Evolutionary conservation across 2,797 vertebrate species (phyloP).

Genomic region (Cephalopachus bancanus): DNA sequence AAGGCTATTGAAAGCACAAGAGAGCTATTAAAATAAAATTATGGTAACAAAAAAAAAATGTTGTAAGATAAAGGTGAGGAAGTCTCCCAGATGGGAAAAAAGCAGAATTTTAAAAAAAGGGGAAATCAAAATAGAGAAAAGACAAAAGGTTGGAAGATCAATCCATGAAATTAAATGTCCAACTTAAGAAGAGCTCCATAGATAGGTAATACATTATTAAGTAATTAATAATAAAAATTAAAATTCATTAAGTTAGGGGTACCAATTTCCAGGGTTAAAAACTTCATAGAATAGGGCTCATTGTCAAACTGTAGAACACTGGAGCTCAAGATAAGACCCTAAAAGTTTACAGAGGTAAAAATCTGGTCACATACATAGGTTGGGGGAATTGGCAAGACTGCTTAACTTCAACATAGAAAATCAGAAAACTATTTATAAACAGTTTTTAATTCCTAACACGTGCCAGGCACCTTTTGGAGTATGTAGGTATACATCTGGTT

Average conservation of each 20-base stretch:
- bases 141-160: not conserved
- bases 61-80: conserved; percentile 9
- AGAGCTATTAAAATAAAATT: not conserved
- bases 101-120: conserved; percentile 6
- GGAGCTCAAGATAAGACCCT: not conserved
- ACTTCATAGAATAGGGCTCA: not conserved
- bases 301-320: not conserved
- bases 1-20: not conserved
- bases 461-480: not conserved
- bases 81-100: not conserved
- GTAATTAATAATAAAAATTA: not conserved
- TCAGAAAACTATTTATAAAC: not conserved
- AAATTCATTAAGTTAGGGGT: not conserved
- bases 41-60: not conserved
- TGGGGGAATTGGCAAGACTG: not conserved
- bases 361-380: not conserved
- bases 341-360: not conserved
- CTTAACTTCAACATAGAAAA: not conserved
- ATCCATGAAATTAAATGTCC: not conserved
- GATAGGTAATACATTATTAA: not conserved
- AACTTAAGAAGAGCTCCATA: not conserved
- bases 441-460: not conserved
- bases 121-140: conserved; percentile 12
- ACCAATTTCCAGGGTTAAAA: not conserved
- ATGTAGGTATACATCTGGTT: not conserved